These are phyloP conservation scores for Portevinia maculata DNA, from an alignment of 2,888 invertebrate species.

Conservation along the genomic window DNA sequence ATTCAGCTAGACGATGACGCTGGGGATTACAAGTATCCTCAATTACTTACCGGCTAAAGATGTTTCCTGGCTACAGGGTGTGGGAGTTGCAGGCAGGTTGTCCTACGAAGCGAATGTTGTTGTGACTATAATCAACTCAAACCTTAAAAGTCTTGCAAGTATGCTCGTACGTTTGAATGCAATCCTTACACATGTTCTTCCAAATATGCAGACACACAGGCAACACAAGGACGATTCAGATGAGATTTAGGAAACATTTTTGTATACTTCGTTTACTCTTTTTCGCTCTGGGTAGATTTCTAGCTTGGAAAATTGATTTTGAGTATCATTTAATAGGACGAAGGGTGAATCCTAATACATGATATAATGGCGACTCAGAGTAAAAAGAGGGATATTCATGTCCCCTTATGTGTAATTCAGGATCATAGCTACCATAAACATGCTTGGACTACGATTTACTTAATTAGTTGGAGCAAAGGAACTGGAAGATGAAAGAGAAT, in stretches of 20 bases:
- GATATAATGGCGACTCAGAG: constrained; percentile 5
- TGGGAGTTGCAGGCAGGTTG: background rate
- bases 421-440: constrained; percentile 18
- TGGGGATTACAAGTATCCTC: constrained; percentile 62
- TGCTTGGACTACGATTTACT: constrained; percentile 57
- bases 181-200: constrained; percentile 25
- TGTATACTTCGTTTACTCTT: background rate
- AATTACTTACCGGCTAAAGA: constrained; percentile 58
- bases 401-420: constrained; percentile 34
- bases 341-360: constrained; percentile 29
- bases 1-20: constrained; percentile 65
- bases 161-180: constrained; percentile 1
- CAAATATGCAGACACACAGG: constrained; percentile 10
- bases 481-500: constrained; percentile 5
- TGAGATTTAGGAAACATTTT: constrained; percentile 20
- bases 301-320: constrained; percentile 65
- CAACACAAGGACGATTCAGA: background rate
- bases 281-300: constrained; percentile 2
- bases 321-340: constrained; percentile 48
- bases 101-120: too few relatives aligned
- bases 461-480: constrained; percentile 49
- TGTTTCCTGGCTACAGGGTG: constrained; percentile 29
- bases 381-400: constrained; percentile 26
- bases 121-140: too few relatives aligned
- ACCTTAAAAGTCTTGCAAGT: too few relatives aligned